Evolutionary conservation across 2,113 vertebrate genomes (phyloP), one percentile per base, ranked within the genome.

Genomic region (Eidolon helvum): DNA sequence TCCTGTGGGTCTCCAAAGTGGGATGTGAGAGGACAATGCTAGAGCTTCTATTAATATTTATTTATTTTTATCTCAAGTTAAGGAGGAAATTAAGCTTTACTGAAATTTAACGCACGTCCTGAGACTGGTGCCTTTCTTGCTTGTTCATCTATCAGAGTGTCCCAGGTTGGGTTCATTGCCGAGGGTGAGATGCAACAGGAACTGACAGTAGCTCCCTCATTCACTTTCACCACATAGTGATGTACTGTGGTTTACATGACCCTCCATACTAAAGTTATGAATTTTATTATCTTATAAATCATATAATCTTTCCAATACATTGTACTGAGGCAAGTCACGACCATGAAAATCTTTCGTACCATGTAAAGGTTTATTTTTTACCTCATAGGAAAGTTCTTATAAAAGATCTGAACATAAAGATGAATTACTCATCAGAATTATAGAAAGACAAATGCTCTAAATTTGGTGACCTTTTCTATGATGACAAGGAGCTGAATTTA

Each of bases 381-480:
- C 84, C 48, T 69, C 57, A 86, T 0, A 50, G 50, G 74, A 87
- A 75, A 88, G 50, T 80, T 90, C 75, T 91, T 84, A 48, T 22
- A 69, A 92, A 92, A 93, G 74, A 66, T 75, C 15, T 83, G 45
- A 79, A 84, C 38, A 87, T 30, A 77, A 87, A 92, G 59, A 69
- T 75, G 63, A 92, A 57, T 96, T 87, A 68, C n/a, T 89, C 87
- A 45, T 80, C 68, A 92, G 84, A 92, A 61, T 69, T 66, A 90
- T 19, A 59, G 43, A 90, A 96, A 92, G 77, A 93, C 79, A 79
- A 86, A 85, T 71, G 90, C 82, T 84, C 79, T 84, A 57, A 84
- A 87, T 78, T 85, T 95, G 69, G 85, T 92, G 84, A 45, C 87
- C 35, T 79, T 89, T 90, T 53, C 77, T 96, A 75, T 69, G 53